These are phyloP conservation scores for Phocoena sinus DNA, from an alignment of 2,113 vertebrate genomes.

Conservation along the genomic window DNA sequence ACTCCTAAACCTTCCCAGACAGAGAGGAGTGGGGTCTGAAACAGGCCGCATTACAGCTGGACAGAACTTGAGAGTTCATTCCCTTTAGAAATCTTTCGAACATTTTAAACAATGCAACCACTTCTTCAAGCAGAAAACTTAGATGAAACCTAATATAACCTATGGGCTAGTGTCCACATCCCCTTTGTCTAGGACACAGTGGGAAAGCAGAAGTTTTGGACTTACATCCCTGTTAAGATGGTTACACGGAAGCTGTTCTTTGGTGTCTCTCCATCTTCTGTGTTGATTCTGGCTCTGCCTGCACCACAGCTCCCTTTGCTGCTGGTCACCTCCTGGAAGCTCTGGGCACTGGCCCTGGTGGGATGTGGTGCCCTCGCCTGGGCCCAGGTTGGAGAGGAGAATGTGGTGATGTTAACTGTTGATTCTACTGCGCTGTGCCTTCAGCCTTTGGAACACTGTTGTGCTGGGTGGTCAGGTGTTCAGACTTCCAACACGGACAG, in stretches of 20 bases:
- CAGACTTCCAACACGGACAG: neutral
- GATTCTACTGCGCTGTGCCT: neutral
- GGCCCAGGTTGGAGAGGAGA: neutral
- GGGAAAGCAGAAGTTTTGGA: neutral
- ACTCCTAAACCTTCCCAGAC: neutral
- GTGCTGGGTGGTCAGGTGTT: neutral
- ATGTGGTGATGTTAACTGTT: no score
- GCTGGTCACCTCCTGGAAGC: neutral
- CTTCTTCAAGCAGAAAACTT: neutral
- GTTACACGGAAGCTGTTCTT: neutral
- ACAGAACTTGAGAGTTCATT: neutral
- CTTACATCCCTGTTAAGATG: neutral
- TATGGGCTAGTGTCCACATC: neutral
- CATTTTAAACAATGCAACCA: neutral
- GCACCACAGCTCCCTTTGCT: neutral
- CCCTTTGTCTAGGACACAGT: neutral
- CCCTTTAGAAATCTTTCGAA: neutral
- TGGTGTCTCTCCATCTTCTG: neutral
- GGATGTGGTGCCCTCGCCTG: neutral
- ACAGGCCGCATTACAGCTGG: neutral
- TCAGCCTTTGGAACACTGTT: neutral
- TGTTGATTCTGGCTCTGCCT: neutral
- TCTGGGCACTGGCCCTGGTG: neutral
- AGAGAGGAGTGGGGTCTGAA: neutral
- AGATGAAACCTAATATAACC: neutral